Evolutionary conservation across 2,888 invertebrate species (phyloP), one percentile per base, ranked within the genome.

Genomic region (Andrena chrysosceles): DNA sequence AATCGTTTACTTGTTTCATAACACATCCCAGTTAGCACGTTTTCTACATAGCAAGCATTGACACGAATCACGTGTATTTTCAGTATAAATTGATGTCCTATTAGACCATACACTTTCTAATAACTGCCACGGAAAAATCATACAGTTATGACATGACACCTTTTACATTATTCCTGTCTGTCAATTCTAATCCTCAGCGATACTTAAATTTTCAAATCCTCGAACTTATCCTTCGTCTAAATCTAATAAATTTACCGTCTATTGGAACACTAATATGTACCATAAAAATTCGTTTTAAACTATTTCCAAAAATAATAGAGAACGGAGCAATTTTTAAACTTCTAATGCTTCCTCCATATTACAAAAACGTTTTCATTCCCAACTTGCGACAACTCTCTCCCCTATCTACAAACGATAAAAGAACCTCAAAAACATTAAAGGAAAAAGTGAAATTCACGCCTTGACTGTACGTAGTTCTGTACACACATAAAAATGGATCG

Each of bases 1-100:
- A 70, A 70, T 70, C 70, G 70, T 70, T 70, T 70, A 59, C 70
- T 35, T 70, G 59, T 60, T 42, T 60, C 48, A 70, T 56, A 70
- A 70, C 59, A 70, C 59, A 42, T 31, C 20, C 48, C 29, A 48
- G 59, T 70, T 70, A 60, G 70, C 70, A 60, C 59, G 26, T 59
- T 31, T 35, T 42, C 42, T 42, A 42, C 42, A 42, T 29, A 62
- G 48, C 16, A 59, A 59, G 54, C 54, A 26, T 56, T 26, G 35
- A 26, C 68, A 26, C 68, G 33, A 23, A 54, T 56, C 35, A 5
- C n/a, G n/a, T n/a, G 54, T 68, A 56, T 6, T 68, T 56, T 56
- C 10, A 31, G 10, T 59, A 35, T 4, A 42, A 56, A 69, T 16
- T n/a, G 49, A 29, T 49, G 26, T 0, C 20, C 20, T 42, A 20